phyloP scores from a whole-genome alignment of 2,888 invertebrate species.

The Entomobrya proxima region DNA sequence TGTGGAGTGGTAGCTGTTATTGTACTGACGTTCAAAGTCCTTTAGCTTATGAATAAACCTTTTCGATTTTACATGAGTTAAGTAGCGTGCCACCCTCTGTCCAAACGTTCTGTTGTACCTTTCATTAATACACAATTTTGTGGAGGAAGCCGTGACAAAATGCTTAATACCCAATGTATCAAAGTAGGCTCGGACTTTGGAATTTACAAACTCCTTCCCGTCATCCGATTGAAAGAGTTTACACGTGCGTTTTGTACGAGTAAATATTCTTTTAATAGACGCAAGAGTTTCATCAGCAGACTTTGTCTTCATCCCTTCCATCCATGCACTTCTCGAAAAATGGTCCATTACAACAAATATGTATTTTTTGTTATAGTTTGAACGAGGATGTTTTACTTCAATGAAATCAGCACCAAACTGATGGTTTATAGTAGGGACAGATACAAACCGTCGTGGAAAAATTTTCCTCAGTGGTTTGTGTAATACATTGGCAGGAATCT shows the following conservation, averaged over 20 bases:
- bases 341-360: conserved; percentile 38
- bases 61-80: conserved; percentile 24
- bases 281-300: conserved; percentile 2
- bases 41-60: conserved; percentile 24
- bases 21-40: conserved; percentile 35
- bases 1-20: neutral
- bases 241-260: neutral
- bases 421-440: neutral
- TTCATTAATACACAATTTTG: conserved; percentile 39
- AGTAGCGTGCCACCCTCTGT: neutral
- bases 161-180: conserved; percentile 11
- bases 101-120: conserved; percentile 36
- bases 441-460: conserved; percentile 13
- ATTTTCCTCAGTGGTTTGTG: no score
- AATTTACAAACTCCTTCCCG: conserved; percentile 55
- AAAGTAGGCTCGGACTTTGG: conserved; percentile 1
- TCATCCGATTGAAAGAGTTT: conserved; percentile 36
- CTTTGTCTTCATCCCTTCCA: conserved; percentile 56
- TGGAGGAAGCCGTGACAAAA: conserved; percentile 13
- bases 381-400: conserved; percentile 52
- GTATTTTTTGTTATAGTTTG: conserved; percentile 59
- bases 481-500: no score
- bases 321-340: conserved; percentile 46
- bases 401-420: conserved; percentile 58
- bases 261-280: conserved; percentile 35